These are phyloP conservation scores for Micromesistius poutassou DNA, from an alignment of 2,797 vertebrate genomes.

Conservation along the genomic window DNA sequence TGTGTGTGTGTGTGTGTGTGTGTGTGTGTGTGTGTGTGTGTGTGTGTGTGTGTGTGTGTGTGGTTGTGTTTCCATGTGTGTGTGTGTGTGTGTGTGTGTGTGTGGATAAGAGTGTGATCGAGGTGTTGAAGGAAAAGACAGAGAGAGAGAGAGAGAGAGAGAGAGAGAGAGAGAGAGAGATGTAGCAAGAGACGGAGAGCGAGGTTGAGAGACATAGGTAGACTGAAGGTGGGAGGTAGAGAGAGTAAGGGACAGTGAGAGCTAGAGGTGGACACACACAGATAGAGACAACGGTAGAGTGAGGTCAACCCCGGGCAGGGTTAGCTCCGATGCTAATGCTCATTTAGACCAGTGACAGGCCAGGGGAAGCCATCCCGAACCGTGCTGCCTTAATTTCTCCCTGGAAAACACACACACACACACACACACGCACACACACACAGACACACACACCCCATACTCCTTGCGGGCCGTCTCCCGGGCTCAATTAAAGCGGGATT, in stretches of 20 bases:
- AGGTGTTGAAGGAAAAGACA: slow-evolving; percentile 37
- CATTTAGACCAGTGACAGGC: slow-evolving; percentile 92
- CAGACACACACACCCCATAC: background rate
- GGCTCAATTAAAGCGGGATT: slow-evolving; percentile 99
- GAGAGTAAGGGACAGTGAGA: background rate
- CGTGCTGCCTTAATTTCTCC: slow-evolving; percentile 93
- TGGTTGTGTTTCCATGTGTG: slow-evolving; percentile 34
- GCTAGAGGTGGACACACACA: slow-evolving; percentile 38
- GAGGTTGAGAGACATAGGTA: no score
- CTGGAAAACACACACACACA: slow-evolving; percentile 77
- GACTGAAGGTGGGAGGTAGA: no score
- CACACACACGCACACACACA: background rate
- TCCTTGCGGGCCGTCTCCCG: slow-evolving; percentile 78
- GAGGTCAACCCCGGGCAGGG: slow-evolving; percentile 78
- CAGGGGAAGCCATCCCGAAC: slow-evolving; percentile 79
- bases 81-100: slow-evolving; percentile 53
- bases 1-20: slow-evolving; percentile 8
- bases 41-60: slow-evolving; percentile 42
- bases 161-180: slow-evolving; percentile 28
- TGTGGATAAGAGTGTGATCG: slow-evolving; percentile 32
- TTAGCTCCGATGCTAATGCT: slow-evolving; percentile 93
- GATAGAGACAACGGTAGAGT: slow-evolving; percentile 71
- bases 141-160: slow-evolving; percentile 46
- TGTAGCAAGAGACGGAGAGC: no score
- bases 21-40: slow-evolving; percentile 16